These are phyloP conservation scores for Gymnobelideus leadbeateri DNA, from an alignment of 2,113 vertebrate genomes.

Conservation along the genomic window DNA sequence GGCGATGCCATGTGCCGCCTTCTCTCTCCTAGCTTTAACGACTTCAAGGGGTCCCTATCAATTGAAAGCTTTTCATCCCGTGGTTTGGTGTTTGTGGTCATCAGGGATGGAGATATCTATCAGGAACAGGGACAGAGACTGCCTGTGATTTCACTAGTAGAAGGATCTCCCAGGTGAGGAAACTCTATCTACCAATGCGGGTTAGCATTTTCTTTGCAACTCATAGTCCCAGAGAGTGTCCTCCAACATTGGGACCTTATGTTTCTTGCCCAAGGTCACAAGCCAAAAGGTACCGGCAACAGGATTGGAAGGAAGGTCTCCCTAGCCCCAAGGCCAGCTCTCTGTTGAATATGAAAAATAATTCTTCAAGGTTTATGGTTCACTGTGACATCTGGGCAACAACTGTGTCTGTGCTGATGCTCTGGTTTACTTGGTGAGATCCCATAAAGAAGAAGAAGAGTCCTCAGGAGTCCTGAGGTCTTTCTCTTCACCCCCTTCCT, in stretches of 20 bases:
- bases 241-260: not conserved
- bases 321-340: not conserved
- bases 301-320: not conserved
- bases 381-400: not conserved
- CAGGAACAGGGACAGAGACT: not conserved
- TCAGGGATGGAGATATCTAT: no score
- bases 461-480: not conserved
- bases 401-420: not conserved
- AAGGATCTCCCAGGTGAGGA: not conserved
- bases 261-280: no score
- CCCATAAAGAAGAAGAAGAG: not conserved
- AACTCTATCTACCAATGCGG: not conserved
- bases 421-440: not conserved
- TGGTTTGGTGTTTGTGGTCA: not conserved
- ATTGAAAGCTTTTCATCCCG: not conserved
- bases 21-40: not conserved
- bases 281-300: no score
- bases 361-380: not conserved
- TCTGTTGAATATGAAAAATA: not conserved
- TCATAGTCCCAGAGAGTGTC: not conserved
- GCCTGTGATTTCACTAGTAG: not conserved
- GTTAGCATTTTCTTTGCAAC: not conserved
- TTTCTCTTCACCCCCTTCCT: not conserved
- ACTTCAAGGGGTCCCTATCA: not conserved
- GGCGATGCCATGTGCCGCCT: not conserved